Base-by-base conservation (phyloP, 2,888 invertebrate genomes). In the Crematogaster levior region DNA sequence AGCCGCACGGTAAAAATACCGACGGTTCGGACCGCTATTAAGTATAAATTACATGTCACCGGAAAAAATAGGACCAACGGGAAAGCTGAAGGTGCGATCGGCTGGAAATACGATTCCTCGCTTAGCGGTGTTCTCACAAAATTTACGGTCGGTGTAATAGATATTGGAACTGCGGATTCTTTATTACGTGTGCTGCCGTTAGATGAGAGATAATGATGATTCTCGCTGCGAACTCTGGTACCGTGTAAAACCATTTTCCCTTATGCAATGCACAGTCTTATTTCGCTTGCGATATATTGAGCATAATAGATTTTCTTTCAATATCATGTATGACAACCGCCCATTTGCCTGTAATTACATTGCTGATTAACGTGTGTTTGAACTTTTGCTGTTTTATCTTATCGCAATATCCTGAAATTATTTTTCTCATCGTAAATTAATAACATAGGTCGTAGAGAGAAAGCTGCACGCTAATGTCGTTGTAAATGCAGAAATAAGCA, bases 171-270 rank as follows among this genome's bases (percentile, higher is more conserved):
- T 83, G 86, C 75, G 85, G 87, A 90, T 89, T 89, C 86, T 89
- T 87, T 89, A 89, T 90, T 90, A 89, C 90, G 86, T 87, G 85
- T 87, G 85, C 85, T 74, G 90, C 90, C 84, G 84, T 85, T 90
- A 86, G 89, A 90, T 89, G 82, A 73, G 30, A 90, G 89, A 90
- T 89, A 89, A 89, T 90, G 87, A 89, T 88, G 89, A 89, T 87
- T 88, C 89, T 81, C 86, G 82, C 87, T 68, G 81, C 89, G 90
- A 90, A 90, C 90, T 88, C 85, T 90, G 85, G 80, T 88, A 85
- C 73, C 82, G 72, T 34, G 48, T 30, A 77, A 43, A 82, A 58
- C 65, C 80, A 46, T 84, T 82, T 74, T 68, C 89, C 72, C 81
- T 89, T 85, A 63, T 61, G 89, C 85, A 85, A 82, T 72, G 40